Base-by-base conservation (phyloP, 2,888 invertebrate genomes). In the Drosophila anomelani region DNA sequence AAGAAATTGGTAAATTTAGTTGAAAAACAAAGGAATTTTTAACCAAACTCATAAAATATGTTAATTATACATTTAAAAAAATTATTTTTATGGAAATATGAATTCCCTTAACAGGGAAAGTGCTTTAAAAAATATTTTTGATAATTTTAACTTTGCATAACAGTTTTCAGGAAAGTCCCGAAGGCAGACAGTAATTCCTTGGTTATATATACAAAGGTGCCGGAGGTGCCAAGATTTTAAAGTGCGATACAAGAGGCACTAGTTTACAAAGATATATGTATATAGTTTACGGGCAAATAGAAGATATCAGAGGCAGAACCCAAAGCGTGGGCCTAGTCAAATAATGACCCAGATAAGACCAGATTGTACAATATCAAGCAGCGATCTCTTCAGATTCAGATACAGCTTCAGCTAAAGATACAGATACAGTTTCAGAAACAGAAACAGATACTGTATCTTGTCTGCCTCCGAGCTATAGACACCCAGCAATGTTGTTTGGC, bases 321-420 rank as follows among this genome's bases (percentile, higher is more conserved):
- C 17, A 17, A 51, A 36, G 73, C 57, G 46, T 59, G 57, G 66
- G 85, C 54, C 49, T 78, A 79, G 69, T 63, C 82, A 80, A 77
- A 85, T 82, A 82, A 78, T 85, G 78, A 80, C 83, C 80, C 60
- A 82, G 82, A 82, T 85, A 85, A 83, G 75, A 66, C 53, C 6
- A 55, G 79, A 85, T 75, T 75, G 75, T 61, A 68, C 81, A 78
- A 71, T 70, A 60, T 75, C 71, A 79, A 76, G 66, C 57, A 69
- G 62, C 51, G 23, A 49, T 49, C 39, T 49, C 39, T 10, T 36
- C 12, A 58, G 43, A 46, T 29, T 36, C 9, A 41, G 17, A 39
- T 43, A 47, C 38, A n/a, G 34, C 13, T 46, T 15, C 26, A 47
- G 26, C 39, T 23, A 43, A 3, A 23, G 44, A 23, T 32, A 39